These are phyloP conservation scores for Eidolon dupreanum DNA, from an alignment of 2,797 vertebrate species.

Conservation along the genomic window DNA sequence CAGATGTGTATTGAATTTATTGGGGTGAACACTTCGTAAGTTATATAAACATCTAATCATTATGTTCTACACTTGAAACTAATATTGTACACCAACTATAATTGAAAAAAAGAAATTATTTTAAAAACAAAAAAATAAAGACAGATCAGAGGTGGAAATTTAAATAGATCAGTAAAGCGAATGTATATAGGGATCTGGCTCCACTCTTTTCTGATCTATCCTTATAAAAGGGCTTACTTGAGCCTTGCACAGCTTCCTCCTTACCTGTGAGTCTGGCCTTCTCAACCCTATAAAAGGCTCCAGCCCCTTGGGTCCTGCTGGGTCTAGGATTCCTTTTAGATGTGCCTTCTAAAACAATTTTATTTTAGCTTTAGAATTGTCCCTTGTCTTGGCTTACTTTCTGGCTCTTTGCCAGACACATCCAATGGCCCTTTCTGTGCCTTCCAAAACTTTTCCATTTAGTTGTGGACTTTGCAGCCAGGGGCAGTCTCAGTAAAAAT, in stretches of 20 bases:
- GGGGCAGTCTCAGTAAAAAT: background rate
- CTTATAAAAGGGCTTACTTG: background rate
- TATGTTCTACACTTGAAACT: too few species aligned
- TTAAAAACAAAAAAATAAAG: too few species aligned
- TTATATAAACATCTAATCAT: too few species aligned
- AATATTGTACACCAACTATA: too few species aligned
- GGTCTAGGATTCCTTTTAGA: background rate
- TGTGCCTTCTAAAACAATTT: conserved; percentile 12
- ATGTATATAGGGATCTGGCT: too few species aligned
- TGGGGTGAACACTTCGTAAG: too few species aligned
- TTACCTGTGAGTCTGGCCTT: background rate
- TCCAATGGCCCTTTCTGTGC: background rate
- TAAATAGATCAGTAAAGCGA: too few species aligned
- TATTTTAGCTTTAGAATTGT: background rate
- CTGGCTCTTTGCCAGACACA: background rate
- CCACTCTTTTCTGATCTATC: background rate
- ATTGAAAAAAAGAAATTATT: too few species aligned
- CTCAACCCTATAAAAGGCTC: background rate
- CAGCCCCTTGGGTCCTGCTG: background rate
- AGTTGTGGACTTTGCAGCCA: background rate
- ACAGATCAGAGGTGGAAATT: too few species aligned
- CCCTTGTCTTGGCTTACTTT: background rate
- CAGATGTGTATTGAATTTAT: too few species aligned
- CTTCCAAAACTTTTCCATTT: background rate
- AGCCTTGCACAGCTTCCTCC: background rate